phyloP scores from a whole-genome alignment of 2,797 vertebrate species.

The Sebastolobus altivelis region DNA sequence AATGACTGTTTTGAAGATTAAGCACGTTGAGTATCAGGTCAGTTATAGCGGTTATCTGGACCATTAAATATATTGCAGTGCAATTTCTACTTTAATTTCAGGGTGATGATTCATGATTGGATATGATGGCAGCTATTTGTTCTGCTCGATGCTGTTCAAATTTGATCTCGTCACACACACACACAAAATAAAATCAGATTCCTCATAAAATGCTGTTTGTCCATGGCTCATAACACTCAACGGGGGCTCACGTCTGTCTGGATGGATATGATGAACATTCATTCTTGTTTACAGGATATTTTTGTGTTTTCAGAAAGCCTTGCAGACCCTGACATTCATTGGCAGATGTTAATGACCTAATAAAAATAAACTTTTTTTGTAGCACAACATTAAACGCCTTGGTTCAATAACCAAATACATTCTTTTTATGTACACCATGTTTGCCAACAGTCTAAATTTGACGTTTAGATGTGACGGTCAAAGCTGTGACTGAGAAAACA shows the following conservation, averaged over 20 bases:
- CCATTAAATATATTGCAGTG: slow-evolving; percentile 35
- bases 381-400: slow-evolving; percentile 19
- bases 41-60: slow-evolving; percentile 18
- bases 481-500: background rate
- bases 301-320: slow-evolving; percentile 40
- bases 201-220: slow-evolving; percentile 13
- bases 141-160: slow-evolving; percentile 22
- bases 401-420: slow-evolving; percentile 3
- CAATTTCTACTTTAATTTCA: slow-evolving; percentile 27
- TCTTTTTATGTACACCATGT: slow-evolving; percentile 15
- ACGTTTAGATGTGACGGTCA: background rate
- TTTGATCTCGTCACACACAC: slow-evolving; percentile 5
- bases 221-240: slow-evolving; percentile 52
- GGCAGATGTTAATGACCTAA: slow-evolving; percentile 48
- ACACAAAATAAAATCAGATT: slow-evolving; percentile 14
- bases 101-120: slow-evolving; percentile 17
- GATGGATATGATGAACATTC: slow-evolving; percentile 34
- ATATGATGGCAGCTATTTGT: slow-evolving; percentile 48
- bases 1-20: background rate
- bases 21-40: background rate
- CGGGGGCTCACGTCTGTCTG: slow-evolving; percentile 29
- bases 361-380: slow-evolving; percentile 31
- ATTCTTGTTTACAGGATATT: slow-evolving; percentile 8
- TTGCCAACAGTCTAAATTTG: background rate
- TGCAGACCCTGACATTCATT: slow-evolving; percentile 38